Base-by-base conservation (phyloP, 1,140 invertebrate genomes). In the Marisa cornuarietis region DNA sequence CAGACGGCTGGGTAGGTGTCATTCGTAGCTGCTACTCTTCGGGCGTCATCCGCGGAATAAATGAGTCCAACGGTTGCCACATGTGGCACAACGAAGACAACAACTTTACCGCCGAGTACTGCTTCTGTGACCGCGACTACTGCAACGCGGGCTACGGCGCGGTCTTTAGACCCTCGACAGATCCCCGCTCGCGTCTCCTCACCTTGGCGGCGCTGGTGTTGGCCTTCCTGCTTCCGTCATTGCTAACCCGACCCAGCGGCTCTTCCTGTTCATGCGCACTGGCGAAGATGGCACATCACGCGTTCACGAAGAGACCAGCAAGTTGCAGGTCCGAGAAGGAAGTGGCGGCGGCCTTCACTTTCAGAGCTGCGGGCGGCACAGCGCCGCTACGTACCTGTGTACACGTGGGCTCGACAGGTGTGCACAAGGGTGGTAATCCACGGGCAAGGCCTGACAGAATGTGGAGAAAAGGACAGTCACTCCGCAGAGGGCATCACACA, bases 11-110 rank as follows among this genome's bases (percentile, higher is more conserved):
- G 83, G 77, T 85, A 10, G 85, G 85, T 0, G 81, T 86, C 9
- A 78, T 84, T 18, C 76, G 86, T 22, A 76, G 66, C 20, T 87
- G 86, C 62, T 87, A 87, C 75, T 16, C 51, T 26, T 66, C 63
- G 0, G 85, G 85, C 7, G 74, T 76, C 7, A 51, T 87, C 42
- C 81, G 65, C 6, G 84, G 83, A 16, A 77, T 86, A 14, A 86
- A 87, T 71, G 86, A 87, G 49, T 83, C 82, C 63, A 81, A 83
- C 61, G 86, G 86, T 26, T 87, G 86, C 77, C 83, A 82, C 31
- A 10, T 81, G 16, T 84, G 82, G 82, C 82, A 76, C 18, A 80
- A 83, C 71, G 62, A 79, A 10, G 58, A 65, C 7, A 18, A 63
- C 49, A 83, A 84, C 76, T 84, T 84, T 68, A 83, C 83, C 9